phyloP scores from a whole-genome alignment of 2,888 invertebrate genomes.

The Drosophila suboccidentalis region DNA sequence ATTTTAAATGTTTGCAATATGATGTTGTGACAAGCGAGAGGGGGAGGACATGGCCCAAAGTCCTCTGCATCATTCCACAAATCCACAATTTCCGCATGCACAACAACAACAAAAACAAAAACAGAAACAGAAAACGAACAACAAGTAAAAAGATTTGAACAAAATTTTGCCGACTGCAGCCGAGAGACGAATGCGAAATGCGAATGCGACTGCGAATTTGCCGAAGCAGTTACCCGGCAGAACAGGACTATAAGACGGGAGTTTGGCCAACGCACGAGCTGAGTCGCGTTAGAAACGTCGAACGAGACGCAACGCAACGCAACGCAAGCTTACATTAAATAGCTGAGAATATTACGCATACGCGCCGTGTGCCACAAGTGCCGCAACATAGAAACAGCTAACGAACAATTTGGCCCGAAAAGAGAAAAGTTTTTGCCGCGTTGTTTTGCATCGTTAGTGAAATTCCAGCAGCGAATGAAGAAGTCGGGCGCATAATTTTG shows the following conservation, averaged over 20 bases:
- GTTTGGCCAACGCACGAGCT: conserved; percentile 46
- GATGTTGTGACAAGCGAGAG: conserved; percentile 65
- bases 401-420: neutral
- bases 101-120: conserved; percentile 10
- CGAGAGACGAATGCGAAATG: conserved; percentile 47
- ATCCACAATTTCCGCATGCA: conserved; percentile 20
- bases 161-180: conserved; percentile 45
- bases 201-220: conserved; percentile 17
- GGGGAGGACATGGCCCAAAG: conserved; percentile 1
- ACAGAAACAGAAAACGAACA: too few species aligned
- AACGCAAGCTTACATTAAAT: neutral
- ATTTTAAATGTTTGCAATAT: conserved; percentile 74
- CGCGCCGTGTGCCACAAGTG: conserved; percentile 58
- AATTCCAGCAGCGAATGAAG: conserved; percentile 24
- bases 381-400: neutral
- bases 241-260: conserved; percentile 66
- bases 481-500: conserved; percentile 54
- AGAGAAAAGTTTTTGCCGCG: conserved; percentile 38
- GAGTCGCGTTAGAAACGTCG: conserved; percentile 76
- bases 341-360: conserved; percentile 53
- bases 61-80: conserved; percentile 5
- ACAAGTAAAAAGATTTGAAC: too few species aligned
- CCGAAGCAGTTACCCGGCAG: conserved; percentile 26
- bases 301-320: conserved; percentile 56
- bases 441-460: conserved; percentile 62